These are phyloP conservation scores for Pectinophora gossypiella DNA, from an alignment of 1,140 invertebrate genomes.

Conservation along the genomic window DNA sequence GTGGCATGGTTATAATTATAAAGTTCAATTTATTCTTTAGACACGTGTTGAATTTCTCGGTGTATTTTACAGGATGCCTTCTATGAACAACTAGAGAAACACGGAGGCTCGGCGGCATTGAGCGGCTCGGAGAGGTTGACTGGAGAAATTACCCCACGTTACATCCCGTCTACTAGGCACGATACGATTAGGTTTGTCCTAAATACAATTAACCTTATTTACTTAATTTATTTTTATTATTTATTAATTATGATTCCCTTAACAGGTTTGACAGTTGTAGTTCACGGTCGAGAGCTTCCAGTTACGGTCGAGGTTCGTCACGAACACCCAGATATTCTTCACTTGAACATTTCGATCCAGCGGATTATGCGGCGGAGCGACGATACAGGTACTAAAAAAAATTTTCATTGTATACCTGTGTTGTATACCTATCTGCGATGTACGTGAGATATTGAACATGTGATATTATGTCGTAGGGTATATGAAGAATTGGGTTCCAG, in stretches of 20 bases:
- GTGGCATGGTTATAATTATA: too few relatives aligned
- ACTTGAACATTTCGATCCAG: constrained; percentile 61
- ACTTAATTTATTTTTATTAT: too few relatives aligned
- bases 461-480: constrained; percentile 40
- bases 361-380: constrained; percentile 66
- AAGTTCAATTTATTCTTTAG: too few relatives aligned
- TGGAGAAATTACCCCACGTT: constrained; percentile 44
- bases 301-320: constrained; percentile 53
- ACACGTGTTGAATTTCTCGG: too few relatives aligned
- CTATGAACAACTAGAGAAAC: constrained; percentile 92
- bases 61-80: constrained; percentile 92
- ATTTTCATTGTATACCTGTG: too few relatives aligned
- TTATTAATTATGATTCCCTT: constrained; percentile 2
- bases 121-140: constrained; percentile 43
- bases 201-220: too few relatives aligned
- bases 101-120: constrained; percentile 68
- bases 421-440: too few relatives aligned
- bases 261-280: constrained; percentile 55
- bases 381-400: constrained; percentile 55
- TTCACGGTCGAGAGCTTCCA: constrained; percentile 52
- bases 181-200: constrained; percentile 48
- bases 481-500: constrained; percentile 62
- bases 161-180: constrained; percentile 43
- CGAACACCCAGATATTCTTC: constrained; percentile 58
- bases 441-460: too few relatives aligned